Conservation (phyloP, 1,140 invertebrate genomes). For the Megathymus violae region DNA sequence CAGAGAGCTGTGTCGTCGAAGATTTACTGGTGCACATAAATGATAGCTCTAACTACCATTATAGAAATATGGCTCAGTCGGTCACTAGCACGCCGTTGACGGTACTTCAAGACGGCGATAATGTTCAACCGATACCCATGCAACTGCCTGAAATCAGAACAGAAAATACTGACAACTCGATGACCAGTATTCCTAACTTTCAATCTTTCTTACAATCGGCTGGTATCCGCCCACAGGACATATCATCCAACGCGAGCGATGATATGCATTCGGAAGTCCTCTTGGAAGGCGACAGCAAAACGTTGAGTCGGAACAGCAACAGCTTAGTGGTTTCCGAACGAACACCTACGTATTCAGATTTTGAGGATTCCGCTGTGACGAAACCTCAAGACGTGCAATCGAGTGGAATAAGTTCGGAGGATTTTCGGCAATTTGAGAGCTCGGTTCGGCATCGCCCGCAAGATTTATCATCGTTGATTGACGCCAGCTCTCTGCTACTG, state of each 20-base stretch:
- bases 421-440: constrained; percentile 64
- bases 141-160: constrained; percentile 44
- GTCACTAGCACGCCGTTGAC: constrained; percentile 66
- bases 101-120: constrained; percentile 39
- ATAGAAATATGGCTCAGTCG: constrained; percentile 57
- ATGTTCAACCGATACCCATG: constrained; percentile 51
- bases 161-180: constrained; percentile 43
- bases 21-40: constrained; percentile 35
- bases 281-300: constrained; percentile 64
- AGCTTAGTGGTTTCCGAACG: constrained; percentile 45
- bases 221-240: constrained; percentile 68
- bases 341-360: constrained; percentile 67
- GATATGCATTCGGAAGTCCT: constrained; percentile 48
- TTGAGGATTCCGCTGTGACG: constrained; percentile 58
- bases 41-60: constrained; percentile 52
- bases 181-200: constrained; percentile 57
- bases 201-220: constrained; percentile 66
- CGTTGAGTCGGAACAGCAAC: constrained; percentile 53
- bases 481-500: constrained; percentile 62
- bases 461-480: constrained; percentile 64
- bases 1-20: constrained; percentile 18
- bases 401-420: constrained; percentile 58
- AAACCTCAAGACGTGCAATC: constrained; percentile 67
- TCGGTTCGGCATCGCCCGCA: constrained; percentile 62
- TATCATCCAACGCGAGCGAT: constrained; percentile 49